Base-by-base conservation (phyloP, 2,113 vertebrate genomes). In the Oreochromis tanganicae region DNA sequence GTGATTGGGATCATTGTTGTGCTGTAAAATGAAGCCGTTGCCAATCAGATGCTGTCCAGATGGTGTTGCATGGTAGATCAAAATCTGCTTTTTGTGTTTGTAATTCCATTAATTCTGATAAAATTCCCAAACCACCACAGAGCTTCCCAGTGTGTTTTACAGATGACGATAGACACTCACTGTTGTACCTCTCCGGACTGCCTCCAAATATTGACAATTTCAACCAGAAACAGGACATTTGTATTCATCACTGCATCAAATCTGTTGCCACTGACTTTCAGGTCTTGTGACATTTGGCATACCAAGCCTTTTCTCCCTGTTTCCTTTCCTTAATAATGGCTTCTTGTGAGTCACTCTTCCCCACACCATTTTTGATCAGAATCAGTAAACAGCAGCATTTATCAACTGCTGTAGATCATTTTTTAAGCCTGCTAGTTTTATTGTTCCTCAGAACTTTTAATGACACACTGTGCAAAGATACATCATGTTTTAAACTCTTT, bases 301-400 rank as follows among this genome's bases (percentile, higher is more conserved):
- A 63, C 16, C 16, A 1, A 63, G 9, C 29, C 29, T 34, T 63
- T 34, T 19, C 59, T 34, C 29, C 59, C 3, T 0, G 29, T 19
- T 66, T 66, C 32, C 61, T 66, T 66, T 66, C 6, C 32, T 36
- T 4, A 66, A 36, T 66, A n/a, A 36, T n/a, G 32, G 61, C 61
- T 12, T 66, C 32, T 66, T 66, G 61, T 66, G 32, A 66, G 32
- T 36, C 61, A 66, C 32, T 36, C 61, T 10, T 36, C 17, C 17
- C 0, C 61, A n/a, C 32, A 66, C 32, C 10, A 7, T 36, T 66
- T 66, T 32, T 66, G 61, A 38, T 66, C 17, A 66, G 61, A 38
- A 66, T 66, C 61, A 38, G 61, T n/a, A 38, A 38, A 66, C 17
- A 66, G 61, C 32, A 66, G 61, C 10, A 66, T 66, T 66, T 66